phyloP scores from a whole-genome alignment of 2,797 vertebrate genomes.

The Sarcoramphus papa region DNA sequence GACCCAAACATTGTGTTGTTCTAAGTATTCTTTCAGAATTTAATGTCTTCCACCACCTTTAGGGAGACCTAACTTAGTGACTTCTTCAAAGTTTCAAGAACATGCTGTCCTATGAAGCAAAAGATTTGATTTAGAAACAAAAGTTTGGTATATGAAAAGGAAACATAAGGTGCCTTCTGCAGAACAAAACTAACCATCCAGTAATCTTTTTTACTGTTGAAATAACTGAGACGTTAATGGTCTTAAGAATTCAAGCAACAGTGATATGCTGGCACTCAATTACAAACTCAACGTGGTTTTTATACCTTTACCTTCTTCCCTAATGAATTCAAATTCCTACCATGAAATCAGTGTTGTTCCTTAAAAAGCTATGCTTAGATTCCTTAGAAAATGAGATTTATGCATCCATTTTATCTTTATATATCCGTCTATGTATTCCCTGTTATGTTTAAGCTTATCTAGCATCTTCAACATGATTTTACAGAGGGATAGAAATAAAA shows the following conservation, averaged over 20 bases:
- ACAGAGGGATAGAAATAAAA: neutral
- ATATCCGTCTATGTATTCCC: neutral
- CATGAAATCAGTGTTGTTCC: neutral
- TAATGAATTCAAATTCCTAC: neutral
- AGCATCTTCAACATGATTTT: neutral
- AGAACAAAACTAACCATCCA: neutral
- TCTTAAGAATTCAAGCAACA: neutral
- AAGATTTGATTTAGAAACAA: neutral
- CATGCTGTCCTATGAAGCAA: neutral
- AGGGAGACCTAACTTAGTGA: neutral
- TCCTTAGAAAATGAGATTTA: neutral
- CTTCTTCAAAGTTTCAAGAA: neutral
- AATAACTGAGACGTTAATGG: neutral
- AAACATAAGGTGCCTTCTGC: neutral
- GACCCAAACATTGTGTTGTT: neutral
- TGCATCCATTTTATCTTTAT: neutral
- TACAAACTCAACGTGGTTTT: neutral
- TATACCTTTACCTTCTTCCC: neutral
- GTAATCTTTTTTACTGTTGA: neutral
- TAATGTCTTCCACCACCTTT: neutral
- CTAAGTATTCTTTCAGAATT: neutral
- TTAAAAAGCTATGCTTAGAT: neutral
- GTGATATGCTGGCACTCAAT: neutral
- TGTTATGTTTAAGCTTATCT: neutral
- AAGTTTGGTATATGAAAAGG: neutral